A percentile compares a stretch with the other conserved stretches of the same genome.
Evolutionary conservation across 1,140 invertebrate genomes (phyloP).

Genomic region (Listronotus oregonensis): DNA sequence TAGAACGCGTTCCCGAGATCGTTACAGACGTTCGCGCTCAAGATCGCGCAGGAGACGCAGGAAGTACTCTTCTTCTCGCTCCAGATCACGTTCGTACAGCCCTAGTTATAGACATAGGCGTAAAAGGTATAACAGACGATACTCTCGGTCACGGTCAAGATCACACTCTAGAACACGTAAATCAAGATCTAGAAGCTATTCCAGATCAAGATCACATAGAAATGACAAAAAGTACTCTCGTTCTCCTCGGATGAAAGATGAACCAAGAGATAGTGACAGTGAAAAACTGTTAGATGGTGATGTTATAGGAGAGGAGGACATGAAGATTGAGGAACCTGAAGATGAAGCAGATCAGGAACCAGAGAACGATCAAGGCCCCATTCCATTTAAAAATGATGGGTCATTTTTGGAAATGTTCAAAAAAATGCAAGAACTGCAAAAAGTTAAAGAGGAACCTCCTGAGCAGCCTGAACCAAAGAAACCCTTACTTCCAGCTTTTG

Average conservation of each 20-base stretch:
- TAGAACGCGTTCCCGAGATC: constrained; percentile 37
- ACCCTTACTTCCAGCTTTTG: constrained; percentile 70
- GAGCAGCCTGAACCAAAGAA: constrained; percentile 45
- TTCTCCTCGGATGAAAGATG: constrained; percentile 36
- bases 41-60: constrained; percentile 37
- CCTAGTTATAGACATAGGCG: constrained; percentile 48
- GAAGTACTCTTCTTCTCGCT: constrained; percentile 33
- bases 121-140: constrained; percentile 30
- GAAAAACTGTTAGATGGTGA: constrained; percentile 25
- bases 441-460: constrained; percentile 42
- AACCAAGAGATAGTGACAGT: constrained; percentile 13
- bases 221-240: constrained; percentile 43
- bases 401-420: constrained; percentile 89
- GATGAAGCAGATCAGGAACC: constrained; percentile 49
- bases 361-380: constrained; percentile 55
- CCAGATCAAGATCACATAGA: constrained; percentile 52
- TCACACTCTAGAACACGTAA: constrained; percentile 27
- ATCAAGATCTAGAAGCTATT: constrained; percentile 45
- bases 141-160: constrained; percentile 38
- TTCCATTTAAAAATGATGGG: constrained; percentile 82
- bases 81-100: constrained; percentile 44
- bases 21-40: constrained; percentile 38
- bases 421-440: constrained; percentile 74
- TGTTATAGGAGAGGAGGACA: constrained; percentile 33
- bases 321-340: constrained; percentile 47